phyloP scores from a whole-genome alignment of 2,113 vertebrate species.

The Nyctibius bracteatus region DNA sequence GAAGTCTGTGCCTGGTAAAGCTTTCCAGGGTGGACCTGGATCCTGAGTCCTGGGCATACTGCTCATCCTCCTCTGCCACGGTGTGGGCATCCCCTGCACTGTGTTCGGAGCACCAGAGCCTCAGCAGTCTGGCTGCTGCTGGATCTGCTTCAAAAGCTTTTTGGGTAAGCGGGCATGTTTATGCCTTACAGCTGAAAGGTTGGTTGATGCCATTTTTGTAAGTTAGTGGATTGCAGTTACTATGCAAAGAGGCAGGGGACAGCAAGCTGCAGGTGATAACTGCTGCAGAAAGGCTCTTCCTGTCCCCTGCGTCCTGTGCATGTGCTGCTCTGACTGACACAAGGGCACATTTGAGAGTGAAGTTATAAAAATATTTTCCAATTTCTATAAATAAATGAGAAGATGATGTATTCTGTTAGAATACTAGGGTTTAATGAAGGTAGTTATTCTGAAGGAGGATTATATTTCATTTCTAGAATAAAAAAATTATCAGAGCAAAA shows the following conservation, averaged over 20 bases:
- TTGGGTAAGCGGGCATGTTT: not conserved
- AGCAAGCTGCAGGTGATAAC: not conserved
- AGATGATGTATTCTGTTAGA: not conserved
- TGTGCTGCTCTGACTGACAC: fast-evolving
- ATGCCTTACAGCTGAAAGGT: too few relatives aligned
- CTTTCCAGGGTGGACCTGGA: not conserved
- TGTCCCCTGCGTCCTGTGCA: fast-evolving
- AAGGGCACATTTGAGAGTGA: not conserved
- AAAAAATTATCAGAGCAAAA: not conserved
- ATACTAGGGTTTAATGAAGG: not conserved
- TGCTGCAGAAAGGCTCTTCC: not conserved
- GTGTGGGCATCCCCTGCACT: not conserved
- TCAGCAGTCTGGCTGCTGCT: not conserved
- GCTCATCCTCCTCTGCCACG: not conserved
- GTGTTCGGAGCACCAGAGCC: not conserved
- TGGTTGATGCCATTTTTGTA: not conserved
- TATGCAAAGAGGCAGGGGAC: not conserved
- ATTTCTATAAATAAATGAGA: not conserved
- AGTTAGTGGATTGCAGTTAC: not conserved
- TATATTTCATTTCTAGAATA: not conserved
- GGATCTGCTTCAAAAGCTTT: not conserved
- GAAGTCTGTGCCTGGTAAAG: not conserved
- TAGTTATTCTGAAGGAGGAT: not conserved
- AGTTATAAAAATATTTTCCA: not conserved
- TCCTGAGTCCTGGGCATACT: not conserved